Base-by-base conservation (phyloP, 1,140 invertebrate genomes). In the Bombus ignitus region DNA sequence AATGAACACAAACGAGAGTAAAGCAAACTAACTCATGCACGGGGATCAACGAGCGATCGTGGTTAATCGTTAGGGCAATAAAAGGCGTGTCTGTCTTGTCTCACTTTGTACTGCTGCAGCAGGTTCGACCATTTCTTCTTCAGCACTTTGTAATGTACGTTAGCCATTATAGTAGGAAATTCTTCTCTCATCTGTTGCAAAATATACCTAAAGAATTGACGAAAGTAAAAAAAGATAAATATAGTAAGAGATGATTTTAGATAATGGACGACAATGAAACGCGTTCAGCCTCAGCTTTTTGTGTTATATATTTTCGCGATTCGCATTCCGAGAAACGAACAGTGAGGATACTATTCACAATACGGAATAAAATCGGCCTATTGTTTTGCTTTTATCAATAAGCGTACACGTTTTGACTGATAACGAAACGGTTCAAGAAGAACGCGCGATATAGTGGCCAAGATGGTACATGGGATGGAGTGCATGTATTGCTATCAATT, bases 101-200 rank as follows among this genome's bases (percentile, higher is more conserved):
- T 92, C 85, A 93, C 92, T 92, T 93, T 93, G 89, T 93, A 93
- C 71, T 93, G 92, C 80, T 93, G 92, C 71, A 93, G 87, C 78
- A 93, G 85, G 85, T 93, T 93, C 12, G 92, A 93, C 92, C 92
- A 92, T 84, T 93, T 93, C 88, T 93, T 93, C 87, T 93, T 93
- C 47, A 93, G 83, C 39, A 93, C 92, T 72, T 90, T 85, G 78
- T 93, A 93, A 77, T 93, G 92, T 59, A 93, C 91, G 85, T 93
- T 92, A 87, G 91, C 88, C 92, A 93, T 92, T 77, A 91, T 91
- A 42, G 86, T 90, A 65, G 92, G 92, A 76, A 92, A 93, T 74
- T 93, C 92, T 32, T 89, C 81, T 82, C 90, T 89, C 92, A 93
- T 93, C 59, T 91, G 90, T 68, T 87, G 85, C 37, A 93, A 80